Conservation (phyloP, 2,888 invertebrate species). For the Idaea straminata region DNA sequence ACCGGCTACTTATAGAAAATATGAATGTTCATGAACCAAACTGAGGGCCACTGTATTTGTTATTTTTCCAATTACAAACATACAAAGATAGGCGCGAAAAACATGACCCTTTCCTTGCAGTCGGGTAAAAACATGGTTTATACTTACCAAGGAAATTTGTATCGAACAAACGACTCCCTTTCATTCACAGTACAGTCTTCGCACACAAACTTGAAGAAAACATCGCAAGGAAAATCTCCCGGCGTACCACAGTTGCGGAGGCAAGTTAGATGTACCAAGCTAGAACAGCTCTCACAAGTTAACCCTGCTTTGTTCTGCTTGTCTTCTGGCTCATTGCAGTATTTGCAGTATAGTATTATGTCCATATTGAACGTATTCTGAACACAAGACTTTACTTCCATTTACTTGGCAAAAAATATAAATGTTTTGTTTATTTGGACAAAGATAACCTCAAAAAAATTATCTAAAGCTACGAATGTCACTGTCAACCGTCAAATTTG, state of each 20-base stretch:
- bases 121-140: background rate
- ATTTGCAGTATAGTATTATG: constrained; percentile 69
- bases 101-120: too few relatives aligned
- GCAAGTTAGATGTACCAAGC: constrained; percentile 84
- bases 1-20: too few relatives aligned
- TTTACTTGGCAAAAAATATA: too few relatives aligned
- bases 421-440: background rate
- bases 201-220: constrained; percentile 87
- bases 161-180: constrained; percentile 81
- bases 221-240: constrained; percentile 86
- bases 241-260: constrained; percentile 84
- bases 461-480: background rate
- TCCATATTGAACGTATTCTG: background rate
- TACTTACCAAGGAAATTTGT: constrained; percentile 85
- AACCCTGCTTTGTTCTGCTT: constrained; percentile 81
- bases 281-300: constrained; percentile 80
- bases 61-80: too few relatives aligned
- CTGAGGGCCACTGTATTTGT: too few relatives aligned
- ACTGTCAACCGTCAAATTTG: too few relatives aligned
- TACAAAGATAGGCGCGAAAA: too few relatives aligned
- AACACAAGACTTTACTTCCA: too few relatives aligned
- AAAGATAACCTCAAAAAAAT: background rate
- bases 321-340: constrained; percentile 76
- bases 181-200: constrained; percentile 80
- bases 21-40: too few relatives aligned